Percentiles rank a stretch among this genome's conserved stretches.
These are phyloP conservation scores for Parotocinclus haroldoi DNA, from an alignment of 2,797 vertebrate genomes.

Conservation along the genomic window DNA sequence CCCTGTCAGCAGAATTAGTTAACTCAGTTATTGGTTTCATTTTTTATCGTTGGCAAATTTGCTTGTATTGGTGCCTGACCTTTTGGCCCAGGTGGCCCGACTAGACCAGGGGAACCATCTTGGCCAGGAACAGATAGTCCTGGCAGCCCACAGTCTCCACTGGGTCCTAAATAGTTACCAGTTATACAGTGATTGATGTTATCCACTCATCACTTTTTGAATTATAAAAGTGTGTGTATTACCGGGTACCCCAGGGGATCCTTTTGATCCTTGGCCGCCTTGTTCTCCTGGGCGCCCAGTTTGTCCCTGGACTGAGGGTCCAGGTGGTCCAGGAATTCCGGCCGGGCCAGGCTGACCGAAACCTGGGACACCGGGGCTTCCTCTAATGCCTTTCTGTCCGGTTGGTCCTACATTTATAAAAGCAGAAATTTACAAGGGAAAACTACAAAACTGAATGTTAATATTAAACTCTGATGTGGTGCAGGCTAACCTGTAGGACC, in stretches of 20 bases:
- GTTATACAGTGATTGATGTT: neutral
- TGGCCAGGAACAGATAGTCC: constrained; percentile 48
- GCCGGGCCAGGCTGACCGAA: constrained; percentile 47
- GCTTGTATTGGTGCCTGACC: constrained; percentile 42
- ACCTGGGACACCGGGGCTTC: constrained; percentile 54
- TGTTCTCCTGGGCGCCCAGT: constrained; percentile 50
- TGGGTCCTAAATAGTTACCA: constrained; percentile 45
- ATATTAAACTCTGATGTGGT: neutral
- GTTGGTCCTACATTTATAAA: constrained; percentile 33
- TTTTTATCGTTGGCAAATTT: neutral
- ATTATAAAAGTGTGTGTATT: neutral
- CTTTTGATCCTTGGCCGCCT: constrained; percentile 51
- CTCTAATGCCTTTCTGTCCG: constrained; percentile 52
- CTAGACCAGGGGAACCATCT: constrained; percentile 51
- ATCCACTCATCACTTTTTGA: neutral
- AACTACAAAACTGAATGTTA: neutral
- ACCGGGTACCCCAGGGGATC: constrained; percentile 55
- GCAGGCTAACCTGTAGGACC: constrained; percentile 9
- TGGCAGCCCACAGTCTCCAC: constrained; percentile 59
- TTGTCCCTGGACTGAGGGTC: constrained; percentile 39
- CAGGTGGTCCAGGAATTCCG: constrained; percentile 54
- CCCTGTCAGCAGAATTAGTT: neutral
- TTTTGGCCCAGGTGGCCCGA: constrained; percentile 55
- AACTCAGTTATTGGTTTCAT: neutral
- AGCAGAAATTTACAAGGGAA: no score